These are phyloP conservation scores for Adelognathus sp. DNA, from an alignment of 2,888 invertebrate species.

Conservation along the genomic window DNA sequence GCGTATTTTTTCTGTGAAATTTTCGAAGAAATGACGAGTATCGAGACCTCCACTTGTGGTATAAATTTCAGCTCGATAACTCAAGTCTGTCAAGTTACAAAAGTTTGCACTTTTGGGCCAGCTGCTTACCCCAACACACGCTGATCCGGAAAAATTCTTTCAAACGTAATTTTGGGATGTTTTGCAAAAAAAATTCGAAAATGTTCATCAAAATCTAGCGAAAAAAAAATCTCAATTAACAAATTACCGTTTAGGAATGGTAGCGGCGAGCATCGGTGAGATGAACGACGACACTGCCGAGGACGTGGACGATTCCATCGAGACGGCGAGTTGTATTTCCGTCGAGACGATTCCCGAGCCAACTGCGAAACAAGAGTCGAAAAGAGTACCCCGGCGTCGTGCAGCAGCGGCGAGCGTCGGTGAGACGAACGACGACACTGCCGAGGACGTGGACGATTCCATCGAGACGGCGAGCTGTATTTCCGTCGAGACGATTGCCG, in stretches of 20 bases:
- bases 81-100: too few relatives aligned
- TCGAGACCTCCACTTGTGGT: too few relatives aligned
- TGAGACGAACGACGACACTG: slow-evolving; percentile 72
- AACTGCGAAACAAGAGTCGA: slow-evolving; percentile 15
- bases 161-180: too few relatives aligned
- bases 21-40: too few relatives aligned
- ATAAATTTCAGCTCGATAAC: too few relatives aligned
- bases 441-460: slow-evolving; percentile 18
- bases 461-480: background rate
- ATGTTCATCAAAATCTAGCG: too few relatives aligned
- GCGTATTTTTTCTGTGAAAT: too few relatives aligned
- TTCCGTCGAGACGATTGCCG: slow-evolving; percentile 21
- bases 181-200: background rate
- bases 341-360: slow-evolving; percentile 34
- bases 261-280: slow-evolving; percentile 76
- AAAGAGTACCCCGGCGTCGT: too few relatives aligned
- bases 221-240: background rate
- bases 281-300: slow-evolving; percentile 64
- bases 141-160: too few relatives aligned
- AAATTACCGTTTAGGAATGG: slow-evolving; percentile 61
- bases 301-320: background rate
- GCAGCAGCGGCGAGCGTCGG: slow-evolving; percentile 74
- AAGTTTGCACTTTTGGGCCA: too few relatives aligned
- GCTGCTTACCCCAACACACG: too few relatives aligned
- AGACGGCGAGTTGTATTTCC: background rate